Base-by-base conservation (phyloP, 1,140 invertebrate genomes). In the Lucilia sericata region DNA sequence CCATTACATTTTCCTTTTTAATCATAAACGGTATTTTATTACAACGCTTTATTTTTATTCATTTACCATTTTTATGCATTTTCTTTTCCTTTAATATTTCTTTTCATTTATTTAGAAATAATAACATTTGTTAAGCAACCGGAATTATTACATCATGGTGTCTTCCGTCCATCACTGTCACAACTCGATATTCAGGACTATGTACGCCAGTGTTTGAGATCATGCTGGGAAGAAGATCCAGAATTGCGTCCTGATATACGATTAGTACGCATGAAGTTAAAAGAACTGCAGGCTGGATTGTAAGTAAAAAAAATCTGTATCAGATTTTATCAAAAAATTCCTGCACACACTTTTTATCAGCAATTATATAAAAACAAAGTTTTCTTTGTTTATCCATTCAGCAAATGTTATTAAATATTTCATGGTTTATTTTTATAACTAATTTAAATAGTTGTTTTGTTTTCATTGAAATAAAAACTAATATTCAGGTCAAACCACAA, bases 161-260 rank as follows among this genome's bases (percentile, higher is more conserved):
- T 93, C 8, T 90, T 98, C 86, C 93, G 97, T 47, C 97, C 97
- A 0, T 97, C 97, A 3, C 96, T 98, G n/a, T 96, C 96, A 42
- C 97, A 97, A 91, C 95, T 96, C 30, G 96, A 96, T 3, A 96
- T 97, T 36, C 97, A 97, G 19, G 97, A 97, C 1, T 97, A 98
- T 92, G 97, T 97, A 30, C 97, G 98, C 83, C 96, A 97, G 90
- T 92, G 92, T 42, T 96, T 97, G 95, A 94, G 96, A 74, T 95
- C 96, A 88, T 96, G 95, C 90, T 96, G 95, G 95, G 94, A 94
- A 17, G 97, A 98, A 91, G 93, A 94, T 86, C 95, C 96, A 0
- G 97, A 98, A 84, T 94, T 96, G 92, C 92, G 97, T 34, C 98
- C 98, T 0, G 95, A 96, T 88, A 97, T 98, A 75, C 90, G 94